phyloP scores from a whole-genome alignment of 2,797 vertebrate species.

The Mus spretus region DNA sequence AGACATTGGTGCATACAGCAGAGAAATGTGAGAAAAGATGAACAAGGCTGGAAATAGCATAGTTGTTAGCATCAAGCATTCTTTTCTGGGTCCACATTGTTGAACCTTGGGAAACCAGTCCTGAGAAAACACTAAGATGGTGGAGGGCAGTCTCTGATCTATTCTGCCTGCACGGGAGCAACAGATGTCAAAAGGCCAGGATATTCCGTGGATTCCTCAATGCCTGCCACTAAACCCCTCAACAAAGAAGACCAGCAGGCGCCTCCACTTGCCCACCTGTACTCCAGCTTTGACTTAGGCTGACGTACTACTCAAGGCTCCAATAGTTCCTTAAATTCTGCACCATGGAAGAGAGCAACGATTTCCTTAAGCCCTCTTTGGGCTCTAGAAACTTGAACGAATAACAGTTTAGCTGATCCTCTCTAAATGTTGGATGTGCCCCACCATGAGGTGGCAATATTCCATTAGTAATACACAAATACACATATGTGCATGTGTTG shows the following conservation, averaged over 20 bases:
- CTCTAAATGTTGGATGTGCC: background rate
- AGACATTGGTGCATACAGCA: background rate
- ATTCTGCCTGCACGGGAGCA: background rate
- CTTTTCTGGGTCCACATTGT: background rate
- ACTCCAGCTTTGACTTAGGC: background rate
- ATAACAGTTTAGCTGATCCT: background rate
- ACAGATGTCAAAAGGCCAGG: background rate
- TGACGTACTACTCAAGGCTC: background rate
- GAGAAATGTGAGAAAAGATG: constrained; percentile 8
- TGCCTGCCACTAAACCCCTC: background rate
- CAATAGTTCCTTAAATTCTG: constrained; percentile 4
- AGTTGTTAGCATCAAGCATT: background rate
- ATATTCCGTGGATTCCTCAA: background rate
- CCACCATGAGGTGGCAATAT: background rate
- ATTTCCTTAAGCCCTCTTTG: background rate
- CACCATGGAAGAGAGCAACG: background rate
- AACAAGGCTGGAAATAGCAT: background rate
- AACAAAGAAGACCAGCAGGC: background rate
- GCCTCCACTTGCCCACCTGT: background rate
- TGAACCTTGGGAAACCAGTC: constrained; percentile 12
- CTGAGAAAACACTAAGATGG: background rate
- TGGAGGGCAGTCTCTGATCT: background rate
- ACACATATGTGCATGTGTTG: background rate
- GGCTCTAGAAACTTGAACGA: constrained; percentile 10
- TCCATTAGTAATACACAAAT: background rate